Conservation (phyloP, 2,888 invertebrate genomes). For the Meandrusa payeni region DNA sequence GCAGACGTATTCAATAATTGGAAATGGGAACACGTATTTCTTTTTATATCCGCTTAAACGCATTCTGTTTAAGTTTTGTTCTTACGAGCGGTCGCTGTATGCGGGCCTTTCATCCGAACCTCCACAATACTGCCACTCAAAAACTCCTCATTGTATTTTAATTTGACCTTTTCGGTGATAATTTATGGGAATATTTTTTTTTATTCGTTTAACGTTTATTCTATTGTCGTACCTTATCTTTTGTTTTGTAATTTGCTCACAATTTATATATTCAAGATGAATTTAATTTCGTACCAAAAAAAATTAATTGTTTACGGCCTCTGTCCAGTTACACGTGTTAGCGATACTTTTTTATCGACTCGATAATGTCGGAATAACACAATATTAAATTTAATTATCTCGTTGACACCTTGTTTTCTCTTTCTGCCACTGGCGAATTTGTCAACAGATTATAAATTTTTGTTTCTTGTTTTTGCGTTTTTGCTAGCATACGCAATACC, state of each 20-base stretch:
- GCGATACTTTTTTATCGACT: too few relatives aligned
- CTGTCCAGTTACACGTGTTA: too few relatives aligned
- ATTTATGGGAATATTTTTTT: constrained; percentile 75
- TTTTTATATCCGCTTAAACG: constrained; percentile 79
- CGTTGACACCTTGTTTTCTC: background rate
- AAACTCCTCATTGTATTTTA: constrained; percentile 81
- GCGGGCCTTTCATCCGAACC: constrained; percentile 75
- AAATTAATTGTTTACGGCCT: too few relatives aligned
- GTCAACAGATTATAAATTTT: too few relatives aligned
- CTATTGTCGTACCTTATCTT: constrained; percentile 70
- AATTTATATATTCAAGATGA: too few relatives aligned
- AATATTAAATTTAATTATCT: background rate
- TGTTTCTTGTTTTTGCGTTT: background rate
- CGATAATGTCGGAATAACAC: constrained; percentile 36
- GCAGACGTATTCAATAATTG: constrained; percentile 78
- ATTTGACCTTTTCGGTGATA: constrained; percentile 81
- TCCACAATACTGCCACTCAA: constrained; percentile 80
- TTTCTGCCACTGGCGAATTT: background rate
- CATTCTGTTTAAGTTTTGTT: constrained; percentile 78
- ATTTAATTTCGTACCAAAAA: too few relatives aligned
- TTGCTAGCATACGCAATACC: too few relatives aligned
- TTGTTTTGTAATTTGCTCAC: too few relatives aligned
- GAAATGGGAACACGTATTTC: constrained; percentile 77
- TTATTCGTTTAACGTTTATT: constrained; percentile 65
- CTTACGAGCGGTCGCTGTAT: constrained; percentile 68